A percentile compares a stretch with the other conserved stretches of the same genome.
Evolutionary conservation across 2,888 invertebrate species (phyloP).

Genomic region (Furcula furcula): DNA sequence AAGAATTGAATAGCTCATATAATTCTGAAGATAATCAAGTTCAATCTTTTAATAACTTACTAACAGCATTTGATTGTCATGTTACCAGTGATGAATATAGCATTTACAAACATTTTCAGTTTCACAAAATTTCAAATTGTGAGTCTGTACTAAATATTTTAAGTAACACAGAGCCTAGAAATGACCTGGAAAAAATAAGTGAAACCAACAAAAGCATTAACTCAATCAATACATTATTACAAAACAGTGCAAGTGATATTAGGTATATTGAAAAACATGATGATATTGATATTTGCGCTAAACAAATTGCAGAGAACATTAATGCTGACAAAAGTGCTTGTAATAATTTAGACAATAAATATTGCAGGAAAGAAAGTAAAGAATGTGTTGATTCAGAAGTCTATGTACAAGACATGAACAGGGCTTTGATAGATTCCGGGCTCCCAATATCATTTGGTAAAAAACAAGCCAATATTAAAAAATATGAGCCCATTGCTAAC

Average conservation of each 20-base stretch:
- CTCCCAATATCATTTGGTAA: conserved; percentile 42
- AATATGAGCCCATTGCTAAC: too few species aligned
- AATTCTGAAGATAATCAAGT: conserved; percentile 22
- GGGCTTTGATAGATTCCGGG: conserved; percentile 34
- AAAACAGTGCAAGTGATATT: too few species aligned
- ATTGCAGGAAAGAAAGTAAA: neutral
- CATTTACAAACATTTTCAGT: conserved; percentile 3
- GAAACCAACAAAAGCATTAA: neutral
- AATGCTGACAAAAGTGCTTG: neutral
- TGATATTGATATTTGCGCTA: too few species aligned
- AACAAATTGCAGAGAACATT: too few species aligned
- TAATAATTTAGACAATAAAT: neutral
- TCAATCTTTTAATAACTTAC: conserved; percentile 48
- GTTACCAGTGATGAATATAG: conserved; percentile 3
- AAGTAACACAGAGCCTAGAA: neutral
- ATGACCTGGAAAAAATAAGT: neutral
- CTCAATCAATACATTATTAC: too few species aligned
- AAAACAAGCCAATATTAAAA: conserved; percentile 1
- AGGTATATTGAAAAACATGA: too few species aligned
- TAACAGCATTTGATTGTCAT: conserved; percentile 42
- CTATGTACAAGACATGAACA: conserved; percentile 6
- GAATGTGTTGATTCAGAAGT: neutral
- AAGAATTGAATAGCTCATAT: conserved; percentile 38
- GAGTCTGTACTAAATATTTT: neutral
- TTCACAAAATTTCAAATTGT: conserved; percentile 5